Percentiles rank a stretch among this genome's conserved stretches.
Evolutionary conservation across 2,888 invertebrate species (phyloP).

Genomic region (Sarcophaga caerulescens): DNA sequence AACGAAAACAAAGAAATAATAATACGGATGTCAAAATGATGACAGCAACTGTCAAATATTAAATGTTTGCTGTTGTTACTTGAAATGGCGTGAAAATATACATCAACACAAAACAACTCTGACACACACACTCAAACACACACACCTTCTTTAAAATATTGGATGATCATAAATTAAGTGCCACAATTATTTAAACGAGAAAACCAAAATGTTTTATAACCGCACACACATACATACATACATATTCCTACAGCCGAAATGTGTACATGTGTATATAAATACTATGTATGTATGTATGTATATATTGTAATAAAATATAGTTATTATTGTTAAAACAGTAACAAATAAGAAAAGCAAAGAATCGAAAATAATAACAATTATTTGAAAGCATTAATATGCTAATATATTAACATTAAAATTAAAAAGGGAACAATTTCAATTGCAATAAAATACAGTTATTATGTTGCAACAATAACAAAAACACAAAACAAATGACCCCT

Average conservation of each 20-base stretch:
- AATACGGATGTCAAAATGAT: constrained; percentile 23
- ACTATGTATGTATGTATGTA: too few relatives aligned
- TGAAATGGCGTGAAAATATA: constrained; percentile 27
- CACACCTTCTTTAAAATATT: neutral
- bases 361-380: neutral
- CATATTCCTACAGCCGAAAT: too few relatives aligned
- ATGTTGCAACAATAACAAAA: neutral
- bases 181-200: neutral
- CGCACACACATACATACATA: too few relatives aligned
- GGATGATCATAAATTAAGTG: constrained; percentile 40
- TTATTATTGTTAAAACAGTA: too few relatives aligned
- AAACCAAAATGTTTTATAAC: neutral
- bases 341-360: neutral
- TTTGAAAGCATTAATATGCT: neutral
- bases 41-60: constrained; percentile 44
- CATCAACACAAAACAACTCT: neutral
- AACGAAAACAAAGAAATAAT: neutral
- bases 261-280: too few relatives aligned
- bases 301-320: too few relatives aligned
- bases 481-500: neutral
- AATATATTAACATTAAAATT: too few relatives aligned
- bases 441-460: constrained; percentile 5
- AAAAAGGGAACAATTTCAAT: neutral
- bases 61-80: neutral
- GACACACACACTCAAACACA: neutral